phyloP scores from a whole-genome alignment of 2,113 vertebrate genomes.

The Amblyornis subalaris region DNA sequence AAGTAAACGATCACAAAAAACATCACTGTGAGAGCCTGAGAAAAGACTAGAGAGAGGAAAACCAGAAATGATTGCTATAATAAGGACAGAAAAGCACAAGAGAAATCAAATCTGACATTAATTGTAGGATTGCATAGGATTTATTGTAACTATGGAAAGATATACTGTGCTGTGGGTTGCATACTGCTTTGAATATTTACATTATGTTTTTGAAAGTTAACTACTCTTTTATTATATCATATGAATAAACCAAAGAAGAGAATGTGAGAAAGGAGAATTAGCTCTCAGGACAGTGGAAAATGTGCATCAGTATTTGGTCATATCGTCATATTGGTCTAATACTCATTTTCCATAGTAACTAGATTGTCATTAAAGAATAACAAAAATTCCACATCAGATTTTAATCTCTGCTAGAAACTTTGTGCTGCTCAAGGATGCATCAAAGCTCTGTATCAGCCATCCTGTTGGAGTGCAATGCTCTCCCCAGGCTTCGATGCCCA shows the following conservation, averaged over 20 bases:
- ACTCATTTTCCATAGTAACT: conserved; percentile 12
- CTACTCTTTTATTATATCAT: neutral
- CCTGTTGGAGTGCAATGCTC: rapidly evolving
- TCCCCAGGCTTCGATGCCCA: neutral
- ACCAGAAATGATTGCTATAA: neutral
- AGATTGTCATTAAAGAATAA: neutral
- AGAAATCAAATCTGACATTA: conserved; percentile 53
- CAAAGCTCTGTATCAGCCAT: neutral
- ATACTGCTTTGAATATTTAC: conserved; percentile 1
- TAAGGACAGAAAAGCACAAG: conserved; percentile 11
- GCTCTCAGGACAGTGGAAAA: conserved; percentile 15
- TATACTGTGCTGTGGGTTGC: conserved; percentile 16
- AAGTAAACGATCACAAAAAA: neutral
- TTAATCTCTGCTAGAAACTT: neutral
- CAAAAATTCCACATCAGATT: neutral
- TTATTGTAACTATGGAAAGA: conserved; percentile 44
- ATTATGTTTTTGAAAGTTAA: conserved; percentile 2
- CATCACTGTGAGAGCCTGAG: neutral
- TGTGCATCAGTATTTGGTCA: neutral
- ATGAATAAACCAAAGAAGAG: neutral
- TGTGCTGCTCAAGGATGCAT: neutral
- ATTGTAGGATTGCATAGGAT: conserved; percentile 24
- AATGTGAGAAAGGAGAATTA: conserved; percentile 16
- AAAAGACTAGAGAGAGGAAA: neutral
- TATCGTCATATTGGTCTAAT: neutral